A percentile compares a stretch with the other conserved stretches of the same genome.
phyloP scores from a whole-genome alignment of 2,888 invertebrate species.

The Drosophila limbata region DNA sequence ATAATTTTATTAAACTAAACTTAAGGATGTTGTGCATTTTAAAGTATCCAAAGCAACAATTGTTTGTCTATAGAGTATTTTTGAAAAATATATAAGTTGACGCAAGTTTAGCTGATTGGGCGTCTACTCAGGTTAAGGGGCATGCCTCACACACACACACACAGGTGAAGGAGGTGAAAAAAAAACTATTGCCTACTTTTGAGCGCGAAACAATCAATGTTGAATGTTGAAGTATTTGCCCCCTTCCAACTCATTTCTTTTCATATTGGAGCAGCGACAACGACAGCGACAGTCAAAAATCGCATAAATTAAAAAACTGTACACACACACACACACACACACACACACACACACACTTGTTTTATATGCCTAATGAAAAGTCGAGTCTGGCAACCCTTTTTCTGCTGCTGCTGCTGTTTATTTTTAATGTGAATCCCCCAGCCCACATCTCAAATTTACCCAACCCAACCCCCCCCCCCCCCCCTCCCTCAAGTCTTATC shows the following conservation, averaged over 20 bases:
- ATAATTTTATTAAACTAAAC: no score
- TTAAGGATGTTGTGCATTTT: no score
- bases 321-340: conserved; percentile 37
- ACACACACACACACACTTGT: conserved; percentile 27
- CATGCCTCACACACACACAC: neutral
- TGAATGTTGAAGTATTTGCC: conserved; percentile 15
- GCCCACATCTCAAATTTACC: no score
- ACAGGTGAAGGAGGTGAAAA: no score
- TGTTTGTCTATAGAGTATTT: neutral
- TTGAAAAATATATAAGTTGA: conserved; percentile 2
- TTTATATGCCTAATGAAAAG: conserved; percentile 55
- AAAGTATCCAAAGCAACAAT: neutral
- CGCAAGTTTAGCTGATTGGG: conserved; percentile 10
- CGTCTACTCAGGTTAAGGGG: conserved; percentile 2
- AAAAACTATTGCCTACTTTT: conserved; percentile 67
- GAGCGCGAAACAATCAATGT: conserved; percentile 45
- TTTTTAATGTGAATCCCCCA: conserved; percentile 37
- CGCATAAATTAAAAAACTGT: conserved; percentile 76
- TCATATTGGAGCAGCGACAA: conserved; percentile 13
- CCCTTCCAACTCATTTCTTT: neutral
- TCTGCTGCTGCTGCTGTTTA: conserved; percentile 34
- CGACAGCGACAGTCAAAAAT: conserved; percentile 64
- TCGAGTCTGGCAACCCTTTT: conserved; percentile 63
- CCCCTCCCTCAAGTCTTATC: neutral
- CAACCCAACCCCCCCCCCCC: neutral